A percentile compares a stretch with the other conserved stretches of the same genome.
These are phyloP conservation scores for Philotrypesis tridentata DNA, from an alignment of 1,140 invertebrate genomes.

Conservation along the genomic window DNA sequence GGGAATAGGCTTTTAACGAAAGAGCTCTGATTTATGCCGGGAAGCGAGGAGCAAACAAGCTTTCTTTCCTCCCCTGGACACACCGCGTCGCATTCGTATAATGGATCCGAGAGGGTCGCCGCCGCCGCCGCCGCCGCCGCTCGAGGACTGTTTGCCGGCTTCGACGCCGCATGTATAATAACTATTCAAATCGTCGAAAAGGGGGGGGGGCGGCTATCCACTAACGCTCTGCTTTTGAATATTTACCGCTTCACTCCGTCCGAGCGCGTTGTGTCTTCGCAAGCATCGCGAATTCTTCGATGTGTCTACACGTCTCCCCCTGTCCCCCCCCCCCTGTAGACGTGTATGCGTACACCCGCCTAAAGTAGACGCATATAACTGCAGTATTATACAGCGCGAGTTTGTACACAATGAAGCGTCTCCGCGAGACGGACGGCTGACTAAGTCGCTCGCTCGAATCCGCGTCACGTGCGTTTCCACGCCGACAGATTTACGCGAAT, in stretches of 20 bases:
- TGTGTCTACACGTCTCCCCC: too few relatives aligned
- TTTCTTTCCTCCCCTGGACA: constrained; percentile 4
- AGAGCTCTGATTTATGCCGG: constrained; percentile 11
- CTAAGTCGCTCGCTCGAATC: constrained; percentile 65
- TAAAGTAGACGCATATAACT: too few relatives aligned
- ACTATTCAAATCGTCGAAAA: constrained; percentile 70
- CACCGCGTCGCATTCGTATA: constrained; percentile 25
- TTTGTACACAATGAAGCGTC: too few relatives aligned
- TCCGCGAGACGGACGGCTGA: constrained; percentile 34
- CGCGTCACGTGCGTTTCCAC: constrained; percentile 66
- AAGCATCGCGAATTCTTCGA: too few relatives aligned
- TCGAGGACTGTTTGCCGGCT: constrained; percentile 64
- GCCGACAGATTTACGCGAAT: not conserved
- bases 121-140: too few relatives aligned
- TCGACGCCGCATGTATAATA: constrained; percentile 70
- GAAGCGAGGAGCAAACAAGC: constrained; percentile 18
- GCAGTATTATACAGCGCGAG: too few relatives aligned
- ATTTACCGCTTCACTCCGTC: not conserved
- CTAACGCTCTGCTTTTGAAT: not conserved
- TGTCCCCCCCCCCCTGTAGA: too few relatives aligned
- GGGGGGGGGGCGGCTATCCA: too few relatives aligned
- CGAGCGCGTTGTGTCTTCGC: too few relatives aligned
- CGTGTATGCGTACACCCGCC: too few relatives aligned
- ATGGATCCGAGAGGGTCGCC: constrained; percentile 51
- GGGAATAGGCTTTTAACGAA: not conserved